Evolutionary conservation across 2,797 vertebrate species (phyloP).

Genomic region (Pantherophis vulpinus): DNA sequence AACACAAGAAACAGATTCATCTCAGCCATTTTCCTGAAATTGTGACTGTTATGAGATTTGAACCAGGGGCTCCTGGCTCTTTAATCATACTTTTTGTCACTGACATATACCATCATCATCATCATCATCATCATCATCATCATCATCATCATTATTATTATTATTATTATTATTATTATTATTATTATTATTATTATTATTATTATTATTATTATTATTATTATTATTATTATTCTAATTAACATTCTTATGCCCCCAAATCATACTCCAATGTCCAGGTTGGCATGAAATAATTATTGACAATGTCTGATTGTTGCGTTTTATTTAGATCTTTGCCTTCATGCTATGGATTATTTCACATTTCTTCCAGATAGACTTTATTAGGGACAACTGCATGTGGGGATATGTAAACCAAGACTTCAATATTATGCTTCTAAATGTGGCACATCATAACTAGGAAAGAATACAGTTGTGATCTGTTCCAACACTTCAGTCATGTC

Average conservation of each 20-base stretch:
- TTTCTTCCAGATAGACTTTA: conserved; percentile 11
- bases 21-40: neutral
- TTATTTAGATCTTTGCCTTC: neutral
- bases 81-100: neutral
- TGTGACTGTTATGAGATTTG: neutral
- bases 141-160: too few relatives aligned
- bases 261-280: neutral
- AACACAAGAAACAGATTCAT: neutral
- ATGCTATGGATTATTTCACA: conserved; percentile 6
- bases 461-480: neutral
- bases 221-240: too few relatives aligned
- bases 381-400: conserved; percentile 34
- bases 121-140: too few relatives aligned
- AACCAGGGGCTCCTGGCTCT: neutral
- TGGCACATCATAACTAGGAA: neutral
- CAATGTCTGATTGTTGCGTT: neutral
- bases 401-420: conserved; percentile 25
- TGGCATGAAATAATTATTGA: neutral
- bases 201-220: neutral
- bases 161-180: neutral
- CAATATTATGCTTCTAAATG: neutral
- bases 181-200: neutral
- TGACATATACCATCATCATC: neutral
- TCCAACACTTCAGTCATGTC: conserved; percentile 23
- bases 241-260: neutral